Evolutionary conservation across 2,113 vertebrate genomes (phyloP).

Genomic region (Tyrannus savana): DNA sequence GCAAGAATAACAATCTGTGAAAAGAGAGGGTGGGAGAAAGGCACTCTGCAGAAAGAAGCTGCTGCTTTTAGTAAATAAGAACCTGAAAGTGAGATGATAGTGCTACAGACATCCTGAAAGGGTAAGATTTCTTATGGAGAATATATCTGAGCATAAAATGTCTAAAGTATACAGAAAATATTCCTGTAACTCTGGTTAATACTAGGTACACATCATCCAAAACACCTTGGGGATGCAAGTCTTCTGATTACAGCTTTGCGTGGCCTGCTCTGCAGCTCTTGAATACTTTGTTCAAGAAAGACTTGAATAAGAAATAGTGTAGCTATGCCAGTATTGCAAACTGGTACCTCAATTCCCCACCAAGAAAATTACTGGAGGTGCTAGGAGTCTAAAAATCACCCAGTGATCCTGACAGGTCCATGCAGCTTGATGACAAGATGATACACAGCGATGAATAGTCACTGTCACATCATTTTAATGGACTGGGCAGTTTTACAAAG

Average conservation of each 20-base stretch:
- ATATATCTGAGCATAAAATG: rapidly evolving
- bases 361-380: not conserved
- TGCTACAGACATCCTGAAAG: not conserved
- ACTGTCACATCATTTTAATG: not conserved
- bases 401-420: not conserved
- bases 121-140: not conserved
- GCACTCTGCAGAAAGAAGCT: not conserved
- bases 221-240: not conserved
- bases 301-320: not conserved
- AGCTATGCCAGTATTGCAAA: not conserved
- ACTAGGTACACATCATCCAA: not conserved
- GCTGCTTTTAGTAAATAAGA: not conserved
- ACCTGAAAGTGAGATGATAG: not conserved
- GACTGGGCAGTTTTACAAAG: not conserved
- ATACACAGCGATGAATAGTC: not conserved
- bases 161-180: not conserved
- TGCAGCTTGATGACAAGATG: not conserved
- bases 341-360: not conserved
- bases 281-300: not conserved
- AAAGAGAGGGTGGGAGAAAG: not conserved
- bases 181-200: not conserved
- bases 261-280: not conserved
- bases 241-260: not conserved
- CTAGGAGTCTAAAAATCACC: not conserved
- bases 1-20: not conserved